These are phyloP conservation scores for Mola mola DNA, from an alignment of 2,113 vertebrate genomes.

Conservation along the genomic window DNA sequence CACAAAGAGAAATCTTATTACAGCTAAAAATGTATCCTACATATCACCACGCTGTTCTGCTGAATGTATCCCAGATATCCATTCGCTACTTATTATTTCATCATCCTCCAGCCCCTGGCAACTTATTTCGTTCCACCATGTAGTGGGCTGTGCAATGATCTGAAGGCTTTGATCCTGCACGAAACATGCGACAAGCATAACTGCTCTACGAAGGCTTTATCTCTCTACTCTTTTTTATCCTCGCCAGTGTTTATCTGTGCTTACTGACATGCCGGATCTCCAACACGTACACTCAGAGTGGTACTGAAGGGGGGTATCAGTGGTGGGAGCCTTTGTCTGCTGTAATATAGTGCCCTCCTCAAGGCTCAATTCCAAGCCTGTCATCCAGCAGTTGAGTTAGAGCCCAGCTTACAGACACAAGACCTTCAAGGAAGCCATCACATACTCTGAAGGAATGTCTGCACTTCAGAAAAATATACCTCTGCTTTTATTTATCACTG, in stretches of 20 bases:
- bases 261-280: slow-evolving; percentile 49
- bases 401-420: slow-evolving; percentile 30
- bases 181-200: slow-evolving; percentile 41
- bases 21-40: slow-evolving; percentile 4
- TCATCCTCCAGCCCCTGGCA: slow-evolving; percentile 27
- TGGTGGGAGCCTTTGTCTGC: slow-evolving; percentile 1
- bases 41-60: slow-evolving; percentile 15
- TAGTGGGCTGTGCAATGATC: slow-evolving; percentile 7
- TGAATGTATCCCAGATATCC: slow-evolving; percentile 16
- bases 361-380: slow-evolving; percentile 55
- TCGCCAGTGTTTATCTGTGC: slow-evolving; percentile 33
- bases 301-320: slow-evolving; percentile 42
- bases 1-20: slow-evolving; percentile 40
- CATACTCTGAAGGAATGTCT: slow-evolving; percentile 28
- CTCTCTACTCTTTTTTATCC: not conserved
- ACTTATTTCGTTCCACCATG: slow-evolving; percentile 21
- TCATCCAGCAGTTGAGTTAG: slow-evolving; percentile 53
- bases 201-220: slow-evolving; percentile 42
- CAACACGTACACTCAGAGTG: slow-evolving; percentile 39
- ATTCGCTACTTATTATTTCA: slow-evolving; percentile 14
- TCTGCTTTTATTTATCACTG: slow-evolving; percentile 49
- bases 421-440: slow-evolving; percentile 46
- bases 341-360: slow-evolving; percentile 39
- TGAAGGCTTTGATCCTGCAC: slow-evolving; percentile 49
- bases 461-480: slow-evolving; percentile 16